Conservation (phyloP, 2,888 invertebrate species). For the Himalopsyche anomala region DNA sequence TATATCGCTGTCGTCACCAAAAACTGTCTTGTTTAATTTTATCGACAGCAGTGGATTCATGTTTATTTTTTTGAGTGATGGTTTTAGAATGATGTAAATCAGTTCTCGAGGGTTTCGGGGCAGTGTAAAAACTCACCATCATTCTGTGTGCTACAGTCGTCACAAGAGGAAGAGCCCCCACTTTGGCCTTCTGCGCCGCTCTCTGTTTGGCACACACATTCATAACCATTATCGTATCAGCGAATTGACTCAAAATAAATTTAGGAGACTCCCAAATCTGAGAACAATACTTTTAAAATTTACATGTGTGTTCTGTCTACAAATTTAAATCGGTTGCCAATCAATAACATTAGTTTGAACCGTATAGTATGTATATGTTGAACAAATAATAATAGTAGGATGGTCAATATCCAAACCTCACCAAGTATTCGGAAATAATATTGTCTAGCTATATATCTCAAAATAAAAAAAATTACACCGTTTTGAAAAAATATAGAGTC, state of each 20-base stretch:
- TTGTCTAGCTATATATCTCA: no score
- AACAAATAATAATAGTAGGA: no score
- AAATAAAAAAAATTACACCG: no score
- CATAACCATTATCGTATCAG: constrained; percentile 13
- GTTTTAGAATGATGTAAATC: neutral
- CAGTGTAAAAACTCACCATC: constrained; percentile 8
- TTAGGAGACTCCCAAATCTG: no score
- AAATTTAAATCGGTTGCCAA: no score
- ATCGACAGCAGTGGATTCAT: neutral
- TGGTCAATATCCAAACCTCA: no score
- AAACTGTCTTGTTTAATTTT: neutral
- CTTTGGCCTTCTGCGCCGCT: constrained; percentile 20
- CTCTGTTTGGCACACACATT: constrained; percentile 22
- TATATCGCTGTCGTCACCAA: neutral
- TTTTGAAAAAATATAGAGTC: no score
- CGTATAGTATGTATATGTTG: no score
- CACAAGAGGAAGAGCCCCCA: constrained; percentile 14
- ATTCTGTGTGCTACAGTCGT: constrained; percentile 27
- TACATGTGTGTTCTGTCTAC: no score
- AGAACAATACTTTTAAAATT: no score
- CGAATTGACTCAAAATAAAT: neutral
- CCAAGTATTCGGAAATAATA: no score
- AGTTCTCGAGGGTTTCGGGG: neutral
- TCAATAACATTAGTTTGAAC: no score
- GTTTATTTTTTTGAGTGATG: neutral